Base-by-base conservation (phyloP, 2,888 invertebrate genomes). In the Operophtera brumata region DNA sequence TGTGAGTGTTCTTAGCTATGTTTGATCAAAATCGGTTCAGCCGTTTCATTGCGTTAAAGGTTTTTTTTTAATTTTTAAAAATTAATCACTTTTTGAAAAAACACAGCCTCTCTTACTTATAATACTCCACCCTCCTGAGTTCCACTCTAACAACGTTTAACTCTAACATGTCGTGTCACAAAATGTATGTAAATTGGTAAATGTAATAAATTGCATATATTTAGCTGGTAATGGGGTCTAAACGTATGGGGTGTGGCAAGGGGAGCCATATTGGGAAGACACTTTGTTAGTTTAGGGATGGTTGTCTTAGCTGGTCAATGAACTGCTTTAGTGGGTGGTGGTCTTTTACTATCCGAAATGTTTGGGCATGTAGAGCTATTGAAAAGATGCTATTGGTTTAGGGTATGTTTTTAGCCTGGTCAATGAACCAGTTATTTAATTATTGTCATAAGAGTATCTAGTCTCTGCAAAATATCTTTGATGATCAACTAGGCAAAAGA, bases 151-250 rank as follows among this genome's bases (percentile, higher is more conserved):
- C 74, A 74, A 76, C 77, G 75, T 80, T 84, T 82, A 82, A 80
- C 82, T 79, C 68, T 65, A 73, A 82, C 82, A 81, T 81, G 82
- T 78, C 77, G 67, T 71, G 75, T 81, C 73, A 69, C 75, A 77
- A 78, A 85, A 81, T 86, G 73, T 88, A 90, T 90, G 89, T 87
- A 88, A 88, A 90, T 89, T 86, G 84, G 82, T 86, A 81, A 87
- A 88, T 84, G 83, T 88, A 84, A 89, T 88, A 88, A 88, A 87
- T 88, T 87, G 86, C 86, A 84, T 84, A 82, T 84, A 86, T 87
- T 88, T 86, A 84, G 82, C 80, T 79, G 68, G 80, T 85, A 84
- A 86, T 84, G 82, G 86, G 74, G 75, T 74, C 71, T 80, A 84
- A 82, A 83, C 75, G 76, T 68, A 69, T 61, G 70, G 86, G 83